These are phyloP conservation scores for Neodiprion lecontei DNA, from an alignment of 1,140 invertebrate genomes.

Conservation along the genomic window DNA sequence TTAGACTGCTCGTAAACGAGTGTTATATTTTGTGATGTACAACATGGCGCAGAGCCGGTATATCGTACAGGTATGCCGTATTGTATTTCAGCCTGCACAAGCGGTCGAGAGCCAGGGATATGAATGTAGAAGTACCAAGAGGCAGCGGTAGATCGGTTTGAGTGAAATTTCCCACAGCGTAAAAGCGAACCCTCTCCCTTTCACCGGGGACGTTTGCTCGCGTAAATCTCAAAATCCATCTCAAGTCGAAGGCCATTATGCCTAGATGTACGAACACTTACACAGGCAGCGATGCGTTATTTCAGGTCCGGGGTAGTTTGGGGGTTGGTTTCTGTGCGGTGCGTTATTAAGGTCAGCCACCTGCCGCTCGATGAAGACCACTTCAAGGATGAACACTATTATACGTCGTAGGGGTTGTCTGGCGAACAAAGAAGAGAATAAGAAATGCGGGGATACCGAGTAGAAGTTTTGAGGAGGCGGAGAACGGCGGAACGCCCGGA, in stretches of 20 bases:
- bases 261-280: background rate
- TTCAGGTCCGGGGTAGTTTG: background rate
- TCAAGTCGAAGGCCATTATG: slow-evolving; percentile 7
- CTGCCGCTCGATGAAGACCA: slow-evolving; percentile 60
- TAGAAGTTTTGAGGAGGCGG: slow-evolving; percentile 17
- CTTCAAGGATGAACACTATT: slow-evolving; percentile 58
- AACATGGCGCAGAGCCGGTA: too few relatives aligned
- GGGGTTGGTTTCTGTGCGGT: slow-evolving; percentile 7
- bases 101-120: too few relatives aligned
- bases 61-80: too few relatives aligned
- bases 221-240: background rate
- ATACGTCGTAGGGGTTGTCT: slow-evolving; percentile 42
- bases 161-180: slow-evolving; percentile 4
- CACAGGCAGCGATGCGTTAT: slow-evolving; percentile 1
- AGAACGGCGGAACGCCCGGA: slow-evolving; percentile 28
- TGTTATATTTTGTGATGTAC: background rate
- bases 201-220: background rate
- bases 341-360: slow-evolving; percentile 61
- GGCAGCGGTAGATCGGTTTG: background rate
- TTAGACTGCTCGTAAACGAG: background rate
- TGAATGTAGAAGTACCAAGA: background rate
- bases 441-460: slow-evolving; percentile 47
- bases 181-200: background rate
- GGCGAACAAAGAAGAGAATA: slow-evolving; percentile 58
- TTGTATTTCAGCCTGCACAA: too few relatives aligned